Base-by-base conservation (phyloP, 2,888 invertebrate genomes). In the Drosophila infuscata region DNA sequence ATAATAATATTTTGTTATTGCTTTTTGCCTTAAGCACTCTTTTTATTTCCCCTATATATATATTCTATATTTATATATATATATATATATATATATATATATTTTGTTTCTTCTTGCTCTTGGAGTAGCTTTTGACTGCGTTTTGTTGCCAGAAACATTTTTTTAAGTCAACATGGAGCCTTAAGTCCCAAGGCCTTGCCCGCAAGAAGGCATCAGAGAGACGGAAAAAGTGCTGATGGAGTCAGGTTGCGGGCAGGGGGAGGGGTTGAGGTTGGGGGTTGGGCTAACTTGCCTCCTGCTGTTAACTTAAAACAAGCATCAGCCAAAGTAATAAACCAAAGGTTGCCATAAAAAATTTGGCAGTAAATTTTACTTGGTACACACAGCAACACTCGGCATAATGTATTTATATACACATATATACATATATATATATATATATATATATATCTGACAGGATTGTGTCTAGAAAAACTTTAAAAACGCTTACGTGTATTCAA, bases 1-100 rank as follows among this genome's bases (percentile, higher is more conserved):
- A 88, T 91, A 89, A 89, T 91, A 85, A 91, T 90, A 89, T 89
- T 88, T 87, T 86, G 81, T 84, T 88, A 82, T 88, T 88, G 77
- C 88, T 81, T 88, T 83, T 83, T 72, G 81, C 88, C 74, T 61
- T 61, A 70, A 62, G 60, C 54, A 32, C 38, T 36, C 32, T 60
- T 66, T 72, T 65, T 57, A 54, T 53, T 56, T 46, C 43, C 48
- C 17, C 36, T 35, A 33, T 46, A 29, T 15, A 46, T 56, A 43
- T 43, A 29, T n/a, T 46, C 12, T 57, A 30, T 29, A n/a, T 41
- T 7, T 41, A 25, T 3, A 9, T 29, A 49, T 17, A 49, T 25
- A 49, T 49, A 29, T 17, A 49, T 25, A 49, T 49, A 29, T n/a
- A 3, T 30, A 29, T 48, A n/a, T 15, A 29, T 33, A 41, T 54